Evolutionary conservation across 2,888 invertebrate species (phyloP).

Genomic region (Myopa testacea): DNA sequence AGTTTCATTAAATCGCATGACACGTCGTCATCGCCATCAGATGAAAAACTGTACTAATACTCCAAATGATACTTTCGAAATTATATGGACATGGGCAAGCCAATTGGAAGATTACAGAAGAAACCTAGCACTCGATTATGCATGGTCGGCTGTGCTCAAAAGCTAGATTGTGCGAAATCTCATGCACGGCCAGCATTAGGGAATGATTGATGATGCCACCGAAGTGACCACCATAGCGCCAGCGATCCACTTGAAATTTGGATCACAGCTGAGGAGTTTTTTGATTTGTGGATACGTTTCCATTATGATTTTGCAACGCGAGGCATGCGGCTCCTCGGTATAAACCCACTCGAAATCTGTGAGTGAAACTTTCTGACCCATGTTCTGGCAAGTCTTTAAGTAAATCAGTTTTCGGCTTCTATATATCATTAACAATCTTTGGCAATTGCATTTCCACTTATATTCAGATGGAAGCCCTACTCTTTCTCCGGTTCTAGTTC

Average conservation of each 20-base stretch:
- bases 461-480: too few species aligned
- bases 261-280: conserved; percentile 85
- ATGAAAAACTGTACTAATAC: neutral
- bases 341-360: conserved; percentile 98
- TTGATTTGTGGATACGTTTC: conserved; percentile 98
- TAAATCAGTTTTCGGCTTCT: too few species aligned
- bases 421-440: too few species aligned
- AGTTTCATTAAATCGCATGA: neutral
- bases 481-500: too few species aligned
- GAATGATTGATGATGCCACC: conserved; percentile 76
- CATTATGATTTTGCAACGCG: conserved; percentile 91
- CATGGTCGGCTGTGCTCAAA: conserved; percentile 91
- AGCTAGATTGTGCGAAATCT: conserved; percentile 95
- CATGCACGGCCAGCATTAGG: conserved; percentile 87
- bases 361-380: conserved; percentile 95
- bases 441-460: too few species aligned
- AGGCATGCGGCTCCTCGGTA: conserved; percentile 97
- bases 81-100: conserved; percentile 93
- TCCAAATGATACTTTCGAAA: conserved; percentile 73
- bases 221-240: conserved; percentile 85
- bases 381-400: conserved; percentile 61
- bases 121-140: conserved; percentile 92
- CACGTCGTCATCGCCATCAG: too few species aligned
- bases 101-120: conserved; percentile 96
- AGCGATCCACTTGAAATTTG: conserved; percentile 93